Evolutionary conservation across 1,140 invertebrate species (phyloP), one percentile per base, ranked within the genome.

Genomic region (Microplitis mediator): DNA sequence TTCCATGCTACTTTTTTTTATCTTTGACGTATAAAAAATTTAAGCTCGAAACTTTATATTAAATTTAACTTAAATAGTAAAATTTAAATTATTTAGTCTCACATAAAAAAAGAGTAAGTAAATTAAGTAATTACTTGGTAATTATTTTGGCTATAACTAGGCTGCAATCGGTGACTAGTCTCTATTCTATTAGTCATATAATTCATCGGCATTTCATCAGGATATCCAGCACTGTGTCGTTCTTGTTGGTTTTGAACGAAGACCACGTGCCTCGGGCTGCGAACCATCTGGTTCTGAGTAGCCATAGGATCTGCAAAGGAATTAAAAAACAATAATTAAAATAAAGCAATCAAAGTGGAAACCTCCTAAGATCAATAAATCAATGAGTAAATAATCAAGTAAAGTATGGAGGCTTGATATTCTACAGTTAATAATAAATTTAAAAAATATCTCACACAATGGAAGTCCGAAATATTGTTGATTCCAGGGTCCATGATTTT

Each of bases 401-500:
- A 23, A 23, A 23, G 23, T 23, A 23, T 23, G 23, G 1, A 23
- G 23, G 0, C 23, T 23, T 23, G 1, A 23, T 23, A 23, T 23
- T 23, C 23, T 23, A 23, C 1, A 1, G 0, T 23, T 23, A 23
- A 23, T 23, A 23, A 23, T 23, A 23, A 23, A 23, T 23, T 23
- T 1, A 23, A 50, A 23, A 62, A 64, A 36, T 35, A 52, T 82
- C 84, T 87, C 78, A 87, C 86, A 78, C 45, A 86, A 79, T 68
- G 84, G 76, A 34, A 86, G 71, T 8, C 79, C 78, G 75, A 84
- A 86, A 80, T 86, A 87, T 76, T 87, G 86, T 76, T 87, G 86
- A 66, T 79, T 75, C 86, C 86, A 87, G 5, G 79, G 74, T 77
- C 75, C 69, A 58, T 84, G 66, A 51, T 76, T 77, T 70, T 84